These are phyloP conservation scores for Pollenia amentaria DNA, from an alignment of 2,888 invertebrate genomes.

Conservation along the genomic window DNA sequence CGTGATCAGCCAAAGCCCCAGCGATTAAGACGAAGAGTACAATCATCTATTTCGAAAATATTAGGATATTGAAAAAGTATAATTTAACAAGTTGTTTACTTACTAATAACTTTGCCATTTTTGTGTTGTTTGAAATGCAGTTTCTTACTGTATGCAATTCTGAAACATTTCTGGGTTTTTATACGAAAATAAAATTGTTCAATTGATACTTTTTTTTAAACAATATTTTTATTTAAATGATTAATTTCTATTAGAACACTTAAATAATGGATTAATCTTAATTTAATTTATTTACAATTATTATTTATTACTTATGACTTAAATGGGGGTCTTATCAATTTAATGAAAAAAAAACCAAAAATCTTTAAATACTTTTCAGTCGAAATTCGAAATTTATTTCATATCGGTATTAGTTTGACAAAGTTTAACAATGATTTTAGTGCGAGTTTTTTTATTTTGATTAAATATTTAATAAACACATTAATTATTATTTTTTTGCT, in stretches of 20 bases:
- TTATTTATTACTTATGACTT: too few relatives aligned
- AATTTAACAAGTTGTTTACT: conserved; percentile 60
- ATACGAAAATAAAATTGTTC: neutral
- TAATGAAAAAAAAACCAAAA: neutral
- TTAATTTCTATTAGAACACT: too few relatives aligned
- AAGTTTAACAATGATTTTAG: neutral
- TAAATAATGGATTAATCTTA: too few relatives aligned
- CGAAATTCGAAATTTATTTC: neutral
- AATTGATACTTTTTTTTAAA: too few relatives aligned
- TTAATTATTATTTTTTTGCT: too few relatives aligned
- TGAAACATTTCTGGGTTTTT: neutral
- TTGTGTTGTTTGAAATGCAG: conserved; percentile 21
- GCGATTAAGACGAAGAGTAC: conserved; percentile 77
- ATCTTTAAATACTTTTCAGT: too few relatives aligned
- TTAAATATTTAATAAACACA: too few relatives aligned
- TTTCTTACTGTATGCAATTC: neutral
- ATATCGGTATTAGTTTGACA: conserved; percentile 4
- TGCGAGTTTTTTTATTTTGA: too few relatives aligned
- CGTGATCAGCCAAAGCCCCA: conserved; percentile 71
- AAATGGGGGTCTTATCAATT: neutral
- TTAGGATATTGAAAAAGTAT: neutral
- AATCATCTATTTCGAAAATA: conserved; percentile 67
- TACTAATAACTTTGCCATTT: conserved; percentile 76
- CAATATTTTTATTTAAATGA: too few relatives aligned
- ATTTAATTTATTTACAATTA: too few relatives aligned